Conservation (phyloP, 2,113 vertebrate genomes). For the Apteryx owenii region DNA sequence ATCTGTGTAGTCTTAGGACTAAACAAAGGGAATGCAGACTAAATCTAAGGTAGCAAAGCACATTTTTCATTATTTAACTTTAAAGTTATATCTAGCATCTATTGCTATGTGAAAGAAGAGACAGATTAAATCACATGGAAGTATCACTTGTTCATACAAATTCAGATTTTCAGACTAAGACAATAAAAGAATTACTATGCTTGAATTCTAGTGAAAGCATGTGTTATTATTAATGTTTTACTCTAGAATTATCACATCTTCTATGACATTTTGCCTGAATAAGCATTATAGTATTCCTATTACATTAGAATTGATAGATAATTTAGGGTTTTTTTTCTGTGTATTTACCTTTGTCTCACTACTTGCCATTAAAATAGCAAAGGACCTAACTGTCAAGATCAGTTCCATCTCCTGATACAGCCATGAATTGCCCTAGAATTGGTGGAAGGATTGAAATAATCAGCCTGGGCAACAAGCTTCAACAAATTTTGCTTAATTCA, state of each 20-base stretch:
- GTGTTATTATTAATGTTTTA: background rate
- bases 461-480: background rate
- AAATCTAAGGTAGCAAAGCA: conserved; percentile 4
- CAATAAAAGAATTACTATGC: background rate
- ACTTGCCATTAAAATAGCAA: background rate
- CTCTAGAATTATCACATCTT: background rate
- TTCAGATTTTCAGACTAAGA: background rate
- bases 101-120: background rate
- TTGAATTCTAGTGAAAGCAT: background rate
- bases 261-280: background rate
- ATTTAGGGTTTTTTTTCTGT: background rate
- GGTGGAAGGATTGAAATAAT: background rate
- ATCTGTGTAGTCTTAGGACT: background rate
- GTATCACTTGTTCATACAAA: background rate
- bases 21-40: background rate
- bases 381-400: background rate
- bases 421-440: background rate
- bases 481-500: background rate
- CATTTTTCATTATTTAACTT: conserved; percentile 19
- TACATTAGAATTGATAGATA: background rate
- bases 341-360: background rate
- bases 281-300: background rate
- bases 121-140: background rate
- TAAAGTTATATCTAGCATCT: background rate
- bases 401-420: background rate